A percentile compares a stretch with the other conserved stretches of the same genome.
Conservation (phyloP, 2,888 invertebrate genomes). For the Drosophila colorata region DNA sequence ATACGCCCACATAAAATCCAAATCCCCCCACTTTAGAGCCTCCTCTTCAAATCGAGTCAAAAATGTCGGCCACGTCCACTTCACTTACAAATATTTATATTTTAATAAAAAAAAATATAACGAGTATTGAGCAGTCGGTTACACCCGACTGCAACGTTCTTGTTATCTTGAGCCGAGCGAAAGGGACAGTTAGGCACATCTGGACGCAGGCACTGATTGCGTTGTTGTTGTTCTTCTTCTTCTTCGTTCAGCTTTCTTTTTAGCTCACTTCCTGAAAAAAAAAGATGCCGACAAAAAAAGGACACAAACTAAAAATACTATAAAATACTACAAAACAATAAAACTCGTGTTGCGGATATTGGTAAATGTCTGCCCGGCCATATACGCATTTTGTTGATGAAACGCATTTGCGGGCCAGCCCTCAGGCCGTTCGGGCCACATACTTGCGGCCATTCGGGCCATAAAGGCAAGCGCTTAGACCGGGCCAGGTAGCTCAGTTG, state of each 20-base stretch:
- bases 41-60: no score
- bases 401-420: conserved; percentile 73
- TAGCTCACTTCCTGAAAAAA: conserved; percentile 39
- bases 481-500: conserved; percentile 33
- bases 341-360: conserved; percentile 26
- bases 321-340: conserved; percentile 18
- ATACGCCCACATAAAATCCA: no score
- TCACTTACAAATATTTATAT: no score
- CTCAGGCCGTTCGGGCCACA: conserved; percentile 41
- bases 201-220: conserved; percentile 19
- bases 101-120: no score
- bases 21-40: no score
- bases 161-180: background rate
- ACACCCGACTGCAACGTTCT: no score
- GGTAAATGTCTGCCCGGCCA: conserved; percentile 16
- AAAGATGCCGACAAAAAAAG: background rate
- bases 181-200: conserved; percentile 26
- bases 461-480: conserved; percentile 33
- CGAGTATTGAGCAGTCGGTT: no score
- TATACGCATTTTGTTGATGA: conserved; percentile 61
- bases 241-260: conserved; percentile 12
- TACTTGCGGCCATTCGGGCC: conserved; percentile 41
- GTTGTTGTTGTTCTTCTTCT: conserved; percentile 9
- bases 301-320: conserved; percentile 5
- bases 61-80: no score